These are phyloP conservation scores for Drosophila siamana DNA, from an alignment of 2,888 invertebrate species.

Conservation along the genomic window DNA sequence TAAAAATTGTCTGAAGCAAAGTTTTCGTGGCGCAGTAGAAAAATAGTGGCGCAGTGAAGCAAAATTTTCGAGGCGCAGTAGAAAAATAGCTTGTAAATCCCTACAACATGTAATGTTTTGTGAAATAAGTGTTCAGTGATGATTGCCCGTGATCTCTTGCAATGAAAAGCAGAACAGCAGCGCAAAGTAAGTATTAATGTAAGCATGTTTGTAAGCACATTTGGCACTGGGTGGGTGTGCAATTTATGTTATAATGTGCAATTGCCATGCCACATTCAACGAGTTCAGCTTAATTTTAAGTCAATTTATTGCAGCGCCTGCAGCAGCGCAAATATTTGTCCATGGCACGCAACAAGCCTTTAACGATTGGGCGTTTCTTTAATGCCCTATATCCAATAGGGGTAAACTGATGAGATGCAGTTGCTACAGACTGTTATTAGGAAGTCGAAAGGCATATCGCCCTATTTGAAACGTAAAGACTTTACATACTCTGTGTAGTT, in stretches of 20 bases:
- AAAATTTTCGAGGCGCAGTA: too few species aligned
- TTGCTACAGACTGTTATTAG: too few species aligned
- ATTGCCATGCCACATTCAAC: constrained; percentile 54
- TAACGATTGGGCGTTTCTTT: not conserved
- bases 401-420: too few species aligned
- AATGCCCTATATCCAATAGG: not conserved
- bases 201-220: not conserved
- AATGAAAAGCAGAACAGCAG: not conserved
- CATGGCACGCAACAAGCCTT: constrained; percentile 43
- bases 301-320: constrained; percentile 47
- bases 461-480: too few species aligned
- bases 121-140: not conserved
- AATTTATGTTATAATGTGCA: constrained; percentile 39
- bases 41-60: too few species aligned
- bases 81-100: too few species aligned
- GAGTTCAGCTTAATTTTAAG: constrained; percentile 49
- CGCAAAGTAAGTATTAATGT: not conserved
- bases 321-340: constrained; percentile 42
- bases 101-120: too few species aligned
- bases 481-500: too few species aligned
- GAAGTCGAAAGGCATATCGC: too few species aligned
- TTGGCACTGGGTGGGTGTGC: not conserved
- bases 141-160: not conserved
- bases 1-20: too few species aligned
- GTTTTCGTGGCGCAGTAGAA: too few species aligned